Evolutionary conservation across 2,888 invertebrate genomes (phyloP), one percentile per base, ranked within the genome.

Genomic region (Drosophila subsilvestris): DNA sequence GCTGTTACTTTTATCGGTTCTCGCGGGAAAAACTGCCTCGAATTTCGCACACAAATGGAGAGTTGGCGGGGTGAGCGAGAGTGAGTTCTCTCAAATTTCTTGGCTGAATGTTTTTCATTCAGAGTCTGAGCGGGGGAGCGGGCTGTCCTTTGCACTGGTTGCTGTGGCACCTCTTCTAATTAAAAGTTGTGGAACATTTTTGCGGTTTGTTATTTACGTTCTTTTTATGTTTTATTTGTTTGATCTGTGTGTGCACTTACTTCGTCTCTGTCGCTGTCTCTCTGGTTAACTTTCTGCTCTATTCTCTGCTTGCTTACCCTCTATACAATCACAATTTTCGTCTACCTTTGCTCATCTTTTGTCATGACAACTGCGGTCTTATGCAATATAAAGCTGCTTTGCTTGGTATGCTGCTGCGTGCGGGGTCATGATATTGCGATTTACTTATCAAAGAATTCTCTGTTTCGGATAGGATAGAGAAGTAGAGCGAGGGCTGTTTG

Each of bases 151-250:
- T 61, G 55, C 63, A 53, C 44, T 47, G 57, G 32, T 25, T 53
- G 51, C 3, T 12, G 12, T 12, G 57, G 61, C 48, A 77, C 53
- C 62, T 57, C 50, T 61, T 75, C 75, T 84, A 81, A 81, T 83
- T 81, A 81, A 81, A 81, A 81, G 78, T 80, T 81, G 76, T 65
- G 70, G 72, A 18, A 59, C 8, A 73, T 65, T 70, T 68, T 63
- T 76, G 76, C 22, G 79, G 74, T 66, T 72, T 53, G 58, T 55
- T 68, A 58, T 80, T 73, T 69, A 45, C 49, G 44, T 45, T 61
- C 50, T 20, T 55, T 45, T 59, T 42, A 45, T 57, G 58, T 56
- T 47, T 66, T 71, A 53, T 56, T 70, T 61, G 44, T 43, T 75
- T 20, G 42, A 45, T 54, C 18, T 1, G 18, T 25, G 8, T 22